Conservation (phyloP, 2,113 vertebrate genomes). For the Microcebus griseorufus region DNA sequence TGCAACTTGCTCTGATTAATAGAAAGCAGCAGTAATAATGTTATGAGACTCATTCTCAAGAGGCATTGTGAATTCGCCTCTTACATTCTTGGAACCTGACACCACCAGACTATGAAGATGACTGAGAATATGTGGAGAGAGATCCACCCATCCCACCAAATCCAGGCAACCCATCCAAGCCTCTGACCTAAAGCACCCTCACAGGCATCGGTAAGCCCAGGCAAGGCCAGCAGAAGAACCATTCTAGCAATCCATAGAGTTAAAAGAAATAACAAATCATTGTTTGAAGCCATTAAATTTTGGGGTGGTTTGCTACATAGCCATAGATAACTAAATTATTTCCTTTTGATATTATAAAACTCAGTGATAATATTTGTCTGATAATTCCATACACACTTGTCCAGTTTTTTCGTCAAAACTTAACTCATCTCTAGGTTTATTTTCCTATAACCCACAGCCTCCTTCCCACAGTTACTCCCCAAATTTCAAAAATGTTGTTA, state of each 20-base stretch:
- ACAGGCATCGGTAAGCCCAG: rapidly evolving
- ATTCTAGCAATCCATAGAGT: not conserved
- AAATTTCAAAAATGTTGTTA: not conserved
- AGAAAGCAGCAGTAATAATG: not conserved
- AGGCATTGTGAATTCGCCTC: not conserved
- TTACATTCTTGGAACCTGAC: not conserved
- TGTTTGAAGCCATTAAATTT: not conserved
- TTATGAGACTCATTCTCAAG: not conserved
- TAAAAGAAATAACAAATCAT: not conserved
- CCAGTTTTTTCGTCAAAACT: not conserved
- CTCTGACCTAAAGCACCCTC: not conserved
- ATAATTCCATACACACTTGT: not conserved
- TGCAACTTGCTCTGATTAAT: not conserved
- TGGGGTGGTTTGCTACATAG: not conserved
- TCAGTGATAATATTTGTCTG: not conserved
- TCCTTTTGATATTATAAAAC: not conserved
- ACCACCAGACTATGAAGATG: not conserved
- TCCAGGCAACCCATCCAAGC: rapidly evolving
- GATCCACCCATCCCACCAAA: rapidly evolving
- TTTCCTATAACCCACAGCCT: not conserved
- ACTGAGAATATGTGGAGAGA: not conserved
- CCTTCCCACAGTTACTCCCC: not conserved
- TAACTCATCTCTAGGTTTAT: not conserved
- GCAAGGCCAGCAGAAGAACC: not conserved
- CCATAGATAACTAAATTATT: not conserved